Percentiles rank a stretch among this genome's conserved stretches.
Conservation (phyloP, 2,888 invertebrate genomes). For the Lycaena phlaeas region DNA sequence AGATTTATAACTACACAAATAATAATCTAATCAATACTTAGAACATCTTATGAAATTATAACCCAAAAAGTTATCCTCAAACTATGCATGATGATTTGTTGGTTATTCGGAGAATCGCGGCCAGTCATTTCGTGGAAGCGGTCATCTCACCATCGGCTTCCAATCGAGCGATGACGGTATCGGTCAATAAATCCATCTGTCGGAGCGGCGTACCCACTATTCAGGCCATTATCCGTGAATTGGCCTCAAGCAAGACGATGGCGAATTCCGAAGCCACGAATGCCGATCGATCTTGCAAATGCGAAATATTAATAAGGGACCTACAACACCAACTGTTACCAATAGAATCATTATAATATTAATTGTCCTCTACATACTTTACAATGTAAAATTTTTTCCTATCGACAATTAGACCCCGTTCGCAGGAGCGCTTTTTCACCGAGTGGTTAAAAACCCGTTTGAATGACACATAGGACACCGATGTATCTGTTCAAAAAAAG, state of each 20-base stretch:
- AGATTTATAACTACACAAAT: no score
- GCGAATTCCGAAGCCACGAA: conserved; percentile 34
- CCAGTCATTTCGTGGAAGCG: not conserved
- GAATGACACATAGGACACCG: no score
- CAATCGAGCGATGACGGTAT: conserved; percentile 21
- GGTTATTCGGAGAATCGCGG: not conserved
- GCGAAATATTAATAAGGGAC: conserved; percentile 11
- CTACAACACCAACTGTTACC: not conserved
- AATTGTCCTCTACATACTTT: no score
- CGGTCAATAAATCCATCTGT: conserved; percentile 29
- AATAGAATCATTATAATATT: no score
- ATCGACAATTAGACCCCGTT: no score
- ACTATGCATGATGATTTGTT: not conserved
- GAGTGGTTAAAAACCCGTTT: no score
- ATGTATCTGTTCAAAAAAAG: no score
- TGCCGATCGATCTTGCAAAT: conserved; percentile 25
- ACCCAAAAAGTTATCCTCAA: not conserved
- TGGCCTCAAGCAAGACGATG: conserved; percentile 30
- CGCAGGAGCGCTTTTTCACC: no score
- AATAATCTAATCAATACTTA: not conserved
- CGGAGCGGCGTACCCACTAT: conserved; percentile 24
- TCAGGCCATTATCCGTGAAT: conserved; percentile 33
- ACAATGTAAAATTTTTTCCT: no score
- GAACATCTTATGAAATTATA: no score
- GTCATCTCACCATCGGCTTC: not conserved